Evolutionary conservation across 2,888 invertebrate genomes (phyloP), one percentile per base, ranked within the genome.

Genomic region (Abscondita cerata): DNA sequence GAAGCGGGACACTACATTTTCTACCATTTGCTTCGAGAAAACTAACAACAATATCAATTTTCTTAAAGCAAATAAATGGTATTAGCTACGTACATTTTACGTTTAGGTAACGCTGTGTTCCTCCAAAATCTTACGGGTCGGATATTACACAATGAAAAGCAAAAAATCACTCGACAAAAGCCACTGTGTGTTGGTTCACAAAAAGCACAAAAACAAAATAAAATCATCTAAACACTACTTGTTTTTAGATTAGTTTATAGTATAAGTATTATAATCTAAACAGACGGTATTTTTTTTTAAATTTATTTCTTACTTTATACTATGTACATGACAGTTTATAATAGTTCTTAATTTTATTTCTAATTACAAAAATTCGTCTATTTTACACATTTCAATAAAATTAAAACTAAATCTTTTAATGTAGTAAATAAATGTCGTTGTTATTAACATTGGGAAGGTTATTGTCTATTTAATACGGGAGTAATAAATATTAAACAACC

Each of bases 181-280:
- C 73, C 72, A 73, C 75, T 76, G 72, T 74, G 75, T 74, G 69
- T 76, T 74, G 73, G 73, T 75, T 76, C 76, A 77, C 75, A 78
- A 74, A 40, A 74, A 72, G 70, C 73, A 71, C 72, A 73, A 72
- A 69, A 66, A 50, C 6, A 46, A 68, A 68, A 72, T 67, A 70
- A 68, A 58, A 65, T 57, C 13, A 15, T 33, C 48, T 51, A 51
- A 16, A 5, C n/a, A 13, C 51, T 51, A 51, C 51, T 15, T n/a
- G 33, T 34, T 12, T 33, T 33, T 16, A 6, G 12, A 36, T 36
- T 2, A 13, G n/a, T 15, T 20, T 20, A n/a, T 31, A n/a, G n/a
- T n/a, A n/a, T n/a, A n/a, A n/a, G n/a, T n/a, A n/a, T n/a, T 25
- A 36, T 34, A 58, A 34, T 58, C 47, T 34, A 52, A 48, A 52